phyloP scores from a whole-genome alignment of 2,888 invertebrate species.

The Cryptosula pallasiana region DNA sequence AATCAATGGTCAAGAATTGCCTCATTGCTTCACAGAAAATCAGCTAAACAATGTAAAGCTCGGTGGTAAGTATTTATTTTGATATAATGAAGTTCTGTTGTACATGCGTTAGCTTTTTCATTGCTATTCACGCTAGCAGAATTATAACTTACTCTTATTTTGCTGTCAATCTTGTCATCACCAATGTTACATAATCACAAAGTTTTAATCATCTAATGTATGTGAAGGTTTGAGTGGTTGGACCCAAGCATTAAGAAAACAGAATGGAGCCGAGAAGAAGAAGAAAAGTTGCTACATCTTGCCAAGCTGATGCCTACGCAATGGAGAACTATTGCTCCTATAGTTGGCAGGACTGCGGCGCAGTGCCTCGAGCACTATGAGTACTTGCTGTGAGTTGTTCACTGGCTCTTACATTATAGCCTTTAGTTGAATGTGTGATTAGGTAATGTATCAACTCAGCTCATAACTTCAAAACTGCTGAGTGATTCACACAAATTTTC shows the following conservation, averaged over 20 bases:
- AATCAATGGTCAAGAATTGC: constrained; percentile 99
- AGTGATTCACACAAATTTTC: no score
- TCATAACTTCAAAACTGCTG: no score
- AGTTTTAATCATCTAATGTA: no score
- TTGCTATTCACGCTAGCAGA: background rate
- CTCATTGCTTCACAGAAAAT: constrained; percentile 91
- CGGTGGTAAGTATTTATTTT: constrained; percentile 78
- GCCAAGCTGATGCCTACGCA: constrained; percentile 99
- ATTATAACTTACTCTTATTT: no score
- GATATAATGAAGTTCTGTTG: background rate
- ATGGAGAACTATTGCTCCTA: constrained; percentile 98
- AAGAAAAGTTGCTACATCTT: constrained; percentile 92
- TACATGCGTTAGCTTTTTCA: background rate
- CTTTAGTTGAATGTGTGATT: no score
- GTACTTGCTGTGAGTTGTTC: constrained; percentile 76
- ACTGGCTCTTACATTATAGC: no score
- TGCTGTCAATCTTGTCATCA: no score
- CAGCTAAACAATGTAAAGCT: constrained; percentile 98
- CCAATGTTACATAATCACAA: no score
- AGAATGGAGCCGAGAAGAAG: constrained; percentile 98
- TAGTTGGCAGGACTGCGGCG: constrained; percentile 95
- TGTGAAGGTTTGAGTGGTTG: constrained; percentile 90
- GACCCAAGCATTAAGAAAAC: constrained; percentile 99
- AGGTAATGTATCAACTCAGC: no score
- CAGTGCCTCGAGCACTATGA: constrained; percentile 98